Conservation (phyloP, 2,797 vertebrate species). For the Poecile montanus region DNA sequence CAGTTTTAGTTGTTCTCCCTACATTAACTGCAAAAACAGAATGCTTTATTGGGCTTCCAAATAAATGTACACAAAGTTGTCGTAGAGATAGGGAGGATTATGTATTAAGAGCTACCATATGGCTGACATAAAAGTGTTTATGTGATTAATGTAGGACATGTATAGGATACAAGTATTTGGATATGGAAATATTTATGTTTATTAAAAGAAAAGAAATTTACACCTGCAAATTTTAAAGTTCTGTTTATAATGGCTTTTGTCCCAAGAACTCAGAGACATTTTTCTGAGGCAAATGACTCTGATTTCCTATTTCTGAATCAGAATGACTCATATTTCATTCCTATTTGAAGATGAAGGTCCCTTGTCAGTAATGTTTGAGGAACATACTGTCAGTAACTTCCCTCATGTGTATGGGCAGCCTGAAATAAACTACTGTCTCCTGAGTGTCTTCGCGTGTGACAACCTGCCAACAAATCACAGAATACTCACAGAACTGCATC, state of each 20-base stretch:
- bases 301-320: slow-evolving; percentile 19
- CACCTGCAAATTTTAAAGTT: not conserved
- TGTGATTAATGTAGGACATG: not conserved
- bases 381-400: slow-evolving; percentile 4
- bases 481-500: slow-evolving; percentile 46
- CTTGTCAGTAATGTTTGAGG: slow-evolving; percentile 16
- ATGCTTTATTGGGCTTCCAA: not conserved
- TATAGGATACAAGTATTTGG: not conserved
- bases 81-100: not conserved
- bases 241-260: not conserved
- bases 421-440: slow-evolving; percentile 62
- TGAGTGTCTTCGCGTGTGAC: slow-evolving; percentile 46
- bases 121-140: not conserved
- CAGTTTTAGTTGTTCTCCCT: not conserved
- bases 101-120: not conserved
- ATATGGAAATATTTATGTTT: not conserved
- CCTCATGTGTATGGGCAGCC: slow-evolving; percentile 24
- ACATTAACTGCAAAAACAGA: not conserved
- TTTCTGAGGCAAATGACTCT: not conserved
- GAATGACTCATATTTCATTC: slow-evolving; percentile 7
- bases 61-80: not conserved
- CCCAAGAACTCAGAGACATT: not conserved
- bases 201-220: not conserved
- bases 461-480: slow-evolving; percentile 59
- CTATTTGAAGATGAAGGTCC: slow-evolving; percentile 23